These are phyloP conservation scores for Phasianus colchicus DNA, from an alignment of 2,113 vertebrate species.

Conservation along the genomic window DNA sequence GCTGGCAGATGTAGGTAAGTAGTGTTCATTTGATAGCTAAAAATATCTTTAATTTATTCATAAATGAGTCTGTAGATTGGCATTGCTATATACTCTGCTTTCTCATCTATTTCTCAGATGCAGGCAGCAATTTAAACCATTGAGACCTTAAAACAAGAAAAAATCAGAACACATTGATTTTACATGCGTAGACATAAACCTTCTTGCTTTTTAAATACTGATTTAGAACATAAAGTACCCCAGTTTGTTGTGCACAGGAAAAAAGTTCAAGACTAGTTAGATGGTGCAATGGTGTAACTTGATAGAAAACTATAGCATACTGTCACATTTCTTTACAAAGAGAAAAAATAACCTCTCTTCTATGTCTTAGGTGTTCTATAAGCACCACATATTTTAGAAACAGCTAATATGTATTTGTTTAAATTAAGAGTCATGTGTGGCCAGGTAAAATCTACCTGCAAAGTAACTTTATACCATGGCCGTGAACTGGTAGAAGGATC, in stretches of 20 bases:
- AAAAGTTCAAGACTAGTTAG: neutral
- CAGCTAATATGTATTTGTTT: neutral
- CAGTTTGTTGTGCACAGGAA: neutral
- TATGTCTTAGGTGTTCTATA: neutral
- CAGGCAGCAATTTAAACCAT: conserved; percentile 40
- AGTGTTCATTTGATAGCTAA: neutral
- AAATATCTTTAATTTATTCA: neutral
- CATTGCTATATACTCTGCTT: neutral
- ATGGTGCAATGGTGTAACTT: neutral
- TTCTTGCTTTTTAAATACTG: neutral
- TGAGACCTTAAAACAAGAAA: conserved; percentile 59
- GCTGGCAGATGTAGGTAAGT: neutral
- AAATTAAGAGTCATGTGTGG: neutral
- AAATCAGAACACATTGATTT: conserved; percentile 66
- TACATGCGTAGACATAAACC: neutral
- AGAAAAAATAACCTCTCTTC: neutral
- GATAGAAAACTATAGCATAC: neutral
- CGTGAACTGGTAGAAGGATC: neutral
- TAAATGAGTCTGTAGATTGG: neutral
- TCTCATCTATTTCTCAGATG: conserved; percentile 33
- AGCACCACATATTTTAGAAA: neutral
- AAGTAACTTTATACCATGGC: neutral
- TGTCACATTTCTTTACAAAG: neutral
- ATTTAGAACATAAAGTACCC: neutral
- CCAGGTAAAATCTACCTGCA: neutral